Evolutionary conservation across 2,113 vertebrate species (phyloP), one percentile per base, ranked within the genome.

Genomic region (Coracopsis vasa): DNA sequence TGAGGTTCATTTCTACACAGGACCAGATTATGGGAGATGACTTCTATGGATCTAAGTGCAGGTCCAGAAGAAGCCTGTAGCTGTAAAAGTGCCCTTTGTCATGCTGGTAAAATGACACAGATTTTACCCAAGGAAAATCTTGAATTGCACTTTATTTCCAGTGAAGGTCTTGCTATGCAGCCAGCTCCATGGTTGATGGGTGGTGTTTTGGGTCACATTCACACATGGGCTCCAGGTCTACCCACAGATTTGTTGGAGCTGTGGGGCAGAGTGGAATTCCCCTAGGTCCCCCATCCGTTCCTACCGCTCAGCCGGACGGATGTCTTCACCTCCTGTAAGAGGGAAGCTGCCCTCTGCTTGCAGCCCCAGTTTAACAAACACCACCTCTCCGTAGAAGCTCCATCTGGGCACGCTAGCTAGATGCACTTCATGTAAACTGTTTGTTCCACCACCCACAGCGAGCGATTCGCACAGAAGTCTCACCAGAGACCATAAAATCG

Each of bases 401-500:
- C 88, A 94, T 96, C 92, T 95, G 96, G 88, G 51, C 70, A 33
- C 1, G 2, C 67, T 75, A 62, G 37, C 58, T 86, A 66, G 70
- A 67, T 93, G 48, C 56, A 58, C 54, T 86, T 62, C 73, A 29
- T 82, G 86, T 66, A 87, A 95, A 93, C 64, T 95, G 82, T 94
- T 95, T 91, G 90, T 88, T 97, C 92, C 90, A 94, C 94, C 95
- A 94, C 95, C 90, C 77, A 92, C 92, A 7, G 61, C 0, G 53
- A 94, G 54, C 8, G 12, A 42, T 93, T 90, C 3, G 0, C 80
- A 37, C 80, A 82, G 65, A 94, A 94, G 41, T 89, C 96, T 88
- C 92, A 82, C 78, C 84, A 91, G 91, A 82, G 89, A 94, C 90
- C 90, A 72, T 83, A 86, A 94, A 97, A 96, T 44, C 80, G 79